Percentiles rank a stretch among this genome's conserved stretches.
These are phyloP conservation scores for Colletes gigas DNA, from an alignment of 1,140 invertebrate genomes.

Conservation along the genomic window DNA sequence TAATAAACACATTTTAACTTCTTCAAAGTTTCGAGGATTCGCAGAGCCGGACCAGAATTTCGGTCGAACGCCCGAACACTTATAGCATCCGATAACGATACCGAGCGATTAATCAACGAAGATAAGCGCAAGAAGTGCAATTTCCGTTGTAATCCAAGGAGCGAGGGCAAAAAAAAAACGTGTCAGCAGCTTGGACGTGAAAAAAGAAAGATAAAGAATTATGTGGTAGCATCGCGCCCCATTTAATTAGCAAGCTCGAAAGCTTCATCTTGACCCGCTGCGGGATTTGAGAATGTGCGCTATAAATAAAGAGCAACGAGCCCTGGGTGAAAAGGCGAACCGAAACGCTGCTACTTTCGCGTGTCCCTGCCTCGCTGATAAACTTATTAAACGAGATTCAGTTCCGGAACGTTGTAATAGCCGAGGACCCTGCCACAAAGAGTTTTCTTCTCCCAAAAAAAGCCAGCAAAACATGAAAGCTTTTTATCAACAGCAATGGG, in stretches of 20 bases:
- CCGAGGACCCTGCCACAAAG: neutral
- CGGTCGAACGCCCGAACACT: too few species aligned
- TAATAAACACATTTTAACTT: too few species aligned
- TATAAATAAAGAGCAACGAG: conserved; percentile 46
- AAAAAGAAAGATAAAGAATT: conserved; percentile 13
- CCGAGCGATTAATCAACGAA: neutral
- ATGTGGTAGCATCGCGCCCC: conserved; percentile 21
- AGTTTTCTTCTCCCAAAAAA: neutral
- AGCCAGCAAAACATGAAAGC: neutral
- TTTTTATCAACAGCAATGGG: conserved; percentile 8
- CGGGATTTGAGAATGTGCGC: conserved; percentile 44
- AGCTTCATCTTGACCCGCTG: conserved; percentile 50
- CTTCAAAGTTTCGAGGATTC: too few species aligned
- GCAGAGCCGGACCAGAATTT: too few species aligned
- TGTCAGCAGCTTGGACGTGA: neutral
- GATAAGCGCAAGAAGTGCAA: too few species aligned
- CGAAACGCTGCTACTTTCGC: conserved; percentile 4
- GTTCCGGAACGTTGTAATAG: neutral
- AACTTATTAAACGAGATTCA: conserved; percentile 26
- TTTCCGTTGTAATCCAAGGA: neutral
- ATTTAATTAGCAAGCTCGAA: conserved; percentile 62
- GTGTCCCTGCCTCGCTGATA: conserved; percentile 7
- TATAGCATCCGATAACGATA: conserved; percentile 11
- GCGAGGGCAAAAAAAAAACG: neutral
- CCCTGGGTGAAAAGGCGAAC: neutral